These are phyloP conservation scores for Pseudocheirus occidentalis DNA, from an alignment of 2,797 vertebrate genomes.

Conservation along the genomic window DNA sequence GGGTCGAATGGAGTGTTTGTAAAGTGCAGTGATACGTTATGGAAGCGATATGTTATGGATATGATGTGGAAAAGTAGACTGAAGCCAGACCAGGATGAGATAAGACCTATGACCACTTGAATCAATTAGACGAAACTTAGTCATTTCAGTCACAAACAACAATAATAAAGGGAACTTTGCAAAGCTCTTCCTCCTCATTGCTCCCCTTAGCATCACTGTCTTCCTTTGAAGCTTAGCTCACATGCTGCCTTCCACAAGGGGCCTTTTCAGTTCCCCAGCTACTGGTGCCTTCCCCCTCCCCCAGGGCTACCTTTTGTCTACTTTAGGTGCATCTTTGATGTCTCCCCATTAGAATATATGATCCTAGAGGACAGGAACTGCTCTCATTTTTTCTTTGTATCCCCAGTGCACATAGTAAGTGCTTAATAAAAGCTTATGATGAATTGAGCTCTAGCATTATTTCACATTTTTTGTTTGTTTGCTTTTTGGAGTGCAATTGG, in stretches of 20 bases:
- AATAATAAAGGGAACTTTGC: background rate
- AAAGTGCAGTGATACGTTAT: background rate
- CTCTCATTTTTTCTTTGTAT: background rate
- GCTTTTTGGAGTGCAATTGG: too few relatives aligned
- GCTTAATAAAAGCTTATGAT: background rate
- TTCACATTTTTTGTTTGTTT: too few relatives aligned
- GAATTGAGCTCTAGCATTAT: background rate
- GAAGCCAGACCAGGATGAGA: background rate
- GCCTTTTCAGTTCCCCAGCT: background rate
- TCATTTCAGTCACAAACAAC: background rate
- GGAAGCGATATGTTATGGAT: too few relatives aligned
- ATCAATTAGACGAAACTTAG: background rate
- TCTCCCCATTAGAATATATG: background rate
- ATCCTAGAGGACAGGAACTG: background rate
- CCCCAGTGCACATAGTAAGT: background rate
- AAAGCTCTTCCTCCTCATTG: too few relatives aligned
- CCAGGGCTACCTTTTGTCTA: background rate
- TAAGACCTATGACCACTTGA: background rate
- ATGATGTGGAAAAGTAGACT: background rate
- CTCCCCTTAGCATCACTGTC: too few relatives aligned
- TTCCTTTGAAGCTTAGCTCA: background rate
- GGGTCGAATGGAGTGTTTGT: background rate
- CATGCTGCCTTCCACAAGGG: too few relatives aligned
- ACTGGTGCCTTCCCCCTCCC: background rate
- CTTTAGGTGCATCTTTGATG: background rate